A percentile compares a stretch with the other conserved stretches of the same genome.
Conservation (phyloP, 2,797 vertebrate species). For the Xerus rutilus region DNA sequence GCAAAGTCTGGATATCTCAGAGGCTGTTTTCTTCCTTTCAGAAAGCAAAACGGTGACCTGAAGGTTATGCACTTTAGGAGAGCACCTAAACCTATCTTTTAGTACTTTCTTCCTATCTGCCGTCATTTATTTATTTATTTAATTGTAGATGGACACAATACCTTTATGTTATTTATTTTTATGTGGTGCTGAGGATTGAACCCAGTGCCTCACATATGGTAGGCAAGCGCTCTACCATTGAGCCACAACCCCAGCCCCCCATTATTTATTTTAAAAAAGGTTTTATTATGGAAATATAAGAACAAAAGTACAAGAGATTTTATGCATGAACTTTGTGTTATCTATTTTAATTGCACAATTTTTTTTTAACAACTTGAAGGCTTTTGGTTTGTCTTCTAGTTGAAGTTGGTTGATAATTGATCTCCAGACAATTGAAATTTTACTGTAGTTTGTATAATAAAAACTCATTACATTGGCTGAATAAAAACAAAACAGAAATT, state of each 20-base stretch:
- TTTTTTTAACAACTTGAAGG: constrained; percentile 51
- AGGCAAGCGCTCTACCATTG: no score
- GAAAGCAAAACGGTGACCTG: not conserved
- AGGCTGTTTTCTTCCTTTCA: constrained; percentile 4
- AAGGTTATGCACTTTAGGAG: not conserved
- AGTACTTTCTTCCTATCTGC: constrained; percentile 28
- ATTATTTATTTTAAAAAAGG: constrained; percentile 58
- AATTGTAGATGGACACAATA: no score
- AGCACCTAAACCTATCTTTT: constrained; percentile 32
- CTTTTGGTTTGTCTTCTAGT: constrained; percentile 71
- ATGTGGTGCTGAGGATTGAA: no score
- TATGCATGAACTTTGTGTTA: constrained; percentile 59
- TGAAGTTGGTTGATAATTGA: constrained; percentile 75
- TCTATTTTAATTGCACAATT: constrained; percentile 69
- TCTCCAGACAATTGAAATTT: constrained; percentile 79
- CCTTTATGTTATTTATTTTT: no score
- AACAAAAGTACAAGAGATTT: constrained; percentile 63
- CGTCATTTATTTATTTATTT: no score
- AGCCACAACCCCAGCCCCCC: no score
- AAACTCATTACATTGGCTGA: constrained; percentile 59
- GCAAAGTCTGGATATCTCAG: not conserved
- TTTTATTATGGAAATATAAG: constrained; percentile 71
- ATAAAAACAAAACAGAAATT: constrained; percentile 70
- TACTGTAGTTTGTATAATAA: constrained; percentile 71
- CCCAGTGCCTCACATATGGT: no score